A percentile compares a stretch with the other conserved stretches of the same genome.
Conservation (phyloP, 2,888 invertebrate genomes). For the Drosophila engyochracea region DNA sequence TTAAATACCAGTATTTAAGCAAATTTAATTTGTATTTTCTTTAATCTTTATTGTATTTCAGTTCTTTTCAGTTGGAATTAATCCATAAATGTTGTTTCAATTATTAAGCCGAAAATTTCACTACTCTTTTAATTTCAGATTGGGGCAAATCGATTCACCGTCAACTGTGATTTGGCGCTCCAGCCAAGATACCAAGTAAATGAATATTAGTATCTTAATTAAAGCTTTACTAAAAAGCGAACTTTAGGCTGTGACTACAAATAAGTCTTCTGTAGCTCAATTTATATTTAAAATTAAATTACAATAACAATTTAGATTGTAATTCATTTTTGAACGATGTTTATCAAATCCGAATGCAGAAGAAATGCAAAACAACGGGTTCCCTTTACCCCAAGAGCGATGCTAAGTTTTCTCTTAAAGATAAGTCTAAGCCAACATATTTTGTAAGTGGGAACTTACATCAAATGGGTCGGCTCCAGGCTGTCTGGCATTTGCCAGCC, state of each 20-base stretch:
- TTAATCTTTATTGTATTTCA: neutral
- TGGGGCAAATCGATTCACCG: neutral
- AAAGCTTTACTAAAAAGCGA: neutral
- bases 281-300: neutral
- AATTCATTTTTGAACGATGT: neutral
- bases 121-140: neutral
- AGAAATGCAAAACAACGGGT: neutral
- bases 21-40: neutral
- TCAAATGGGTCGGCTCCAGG: neutral
- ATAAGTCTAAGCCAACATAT: neutral
- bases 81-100: neutral
- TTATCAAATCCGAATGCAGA: neutral
- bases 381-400: neutral
- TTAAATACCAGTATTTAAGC: neutral
- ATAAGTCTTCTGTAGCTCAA: neutral
- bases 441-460: neutral
- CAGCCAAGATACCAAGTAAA: neutral
- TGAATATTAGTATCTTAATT: neutral
- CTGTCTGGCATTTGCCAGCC: slow-evolving; percentile 3
- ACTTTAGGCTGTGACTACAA: neutral
- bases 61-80: neutral
- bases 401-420: neutral
- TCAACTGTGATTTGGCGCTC: neutral
- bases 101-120: too few species aligned
- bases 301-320: neutral